Evolutionary conservation across 2,888 invertebrate species (phyloP).

Genomic region (Amphiduros pacificus): DNA sequence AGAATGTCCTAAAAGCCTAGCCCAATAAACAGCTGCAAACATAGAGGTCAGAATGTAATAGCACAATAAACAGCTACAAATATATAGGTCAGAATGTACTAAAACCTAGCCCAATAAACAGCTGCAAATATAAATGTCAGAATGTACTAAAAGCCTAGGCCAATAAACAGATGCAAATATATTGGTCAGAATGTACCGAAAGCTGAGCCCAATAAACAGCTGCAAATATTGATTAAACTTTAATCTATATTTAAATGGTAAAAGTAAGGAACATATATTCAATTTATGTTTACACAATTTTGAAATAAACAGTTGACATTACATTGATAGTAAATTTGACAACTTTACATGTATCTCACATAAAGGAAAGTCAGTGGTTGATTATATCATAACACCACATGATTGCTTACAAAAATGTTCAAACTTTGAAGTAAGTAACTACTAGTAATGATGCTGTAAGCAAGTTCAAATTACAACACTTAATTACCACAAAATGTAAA

Average conservation of each 20-base stretch:
- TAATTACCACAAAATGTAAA: no score
- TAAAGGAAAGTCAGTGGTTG: no score
- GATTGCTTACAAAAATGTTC: no score
- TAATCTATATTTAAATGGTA: no score
- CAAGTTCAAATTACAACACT: no score
- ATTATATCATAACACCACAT: no score
- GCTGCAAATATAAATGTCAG: constrained; percentile 30
- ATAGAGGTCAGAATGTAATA: neutral
- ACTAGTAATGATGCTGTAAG: no score
- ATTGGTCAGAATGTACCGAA: constrained; percentile 28
- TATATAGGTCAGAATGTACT: neutral
- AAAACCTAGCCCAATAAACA: constrained; percentile 63
- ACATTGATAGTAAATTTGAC: neutral
- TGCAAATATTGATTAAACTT: no score
- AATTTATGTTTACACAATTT: neutral
- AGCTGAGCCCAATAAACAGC: no score
- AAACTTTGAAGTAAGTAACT: no score
- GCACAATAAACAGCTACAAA: neutral
- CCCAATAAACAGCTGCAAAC: constrained; percentile 58
- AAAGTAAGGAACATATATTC: neutral
- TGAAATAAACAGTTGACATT: neutral
- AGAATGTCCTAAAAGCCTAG: constrained; percentile 54
- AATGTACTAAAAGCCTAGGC: neutral
- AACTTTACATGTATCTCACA: no score
- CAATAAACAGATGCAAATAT: neutral